A percentile compares a stretch with the other conserved stretches of the same genome.
phyloP scores from a whole-genome alignment of 1,140 invertebrate species.

The Trachymyrmex cornetzi region DNA sequence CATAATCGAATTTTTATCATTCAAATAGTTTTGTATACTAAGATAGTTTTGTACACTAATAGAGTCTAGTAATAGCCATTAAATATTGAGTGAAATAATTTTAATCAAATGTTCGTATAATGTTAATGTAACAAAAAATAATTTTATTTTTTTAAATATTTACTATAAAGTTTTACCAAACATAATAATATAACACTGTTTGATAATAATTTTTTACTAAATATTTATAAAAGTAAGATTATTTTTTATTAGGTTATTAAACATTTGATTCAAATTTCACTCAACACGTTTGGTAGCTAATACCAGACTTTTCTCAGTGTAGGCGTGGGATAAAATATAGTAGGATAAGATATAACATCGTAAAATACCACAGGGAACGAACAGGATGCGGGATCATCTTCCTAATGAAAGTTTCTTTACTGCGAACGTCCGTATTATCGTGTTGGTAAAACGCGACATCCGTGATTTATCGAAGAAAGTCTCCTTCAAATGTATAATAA shows the following conservation, averaged over 20 bases:
- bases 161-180: too few relatives aligned
- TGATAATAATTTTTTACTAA: too few relatives aligned
- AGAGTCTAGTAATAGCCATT: too few relatives aligned
- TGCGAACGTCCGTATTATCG: constrained; percentile 17
- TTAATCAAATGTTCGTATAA: too few relatives aligned
- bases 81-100: too few relatives aligned
- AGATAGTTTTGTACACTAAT: neutral
- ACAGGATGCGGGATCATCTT: constrained; percentile 21
- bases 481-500: neutral
- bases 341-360: neutral
- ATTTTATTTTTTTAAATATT: too few relatives aligned
- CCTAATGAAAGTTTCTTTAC: constrained; percentile 16
- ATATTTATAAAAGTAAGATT: too few relatives aligned
- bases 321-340: neutral
- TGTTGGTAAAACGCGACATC: neutral
- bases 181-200: too few relatives aligned
- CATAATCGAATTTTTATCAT: neutral
- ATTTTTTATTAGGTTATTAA: too few relatives aligned
- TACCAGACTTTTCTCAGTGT: neutral
- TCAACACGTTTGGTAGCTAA: too few relatives aligned
- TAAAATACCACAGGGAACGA: neutral
- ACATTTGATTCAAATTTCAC: too few relatives aligned
- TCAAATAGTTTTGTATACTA: neutral
- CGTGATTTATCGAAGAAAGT: constrained; percentile 20
- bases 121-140: too few relatives aligned